phyloP scores from a whole-genome alignment of 1,140 invertebrate genomes.

The Wasmannia auropunctata region DNA sequence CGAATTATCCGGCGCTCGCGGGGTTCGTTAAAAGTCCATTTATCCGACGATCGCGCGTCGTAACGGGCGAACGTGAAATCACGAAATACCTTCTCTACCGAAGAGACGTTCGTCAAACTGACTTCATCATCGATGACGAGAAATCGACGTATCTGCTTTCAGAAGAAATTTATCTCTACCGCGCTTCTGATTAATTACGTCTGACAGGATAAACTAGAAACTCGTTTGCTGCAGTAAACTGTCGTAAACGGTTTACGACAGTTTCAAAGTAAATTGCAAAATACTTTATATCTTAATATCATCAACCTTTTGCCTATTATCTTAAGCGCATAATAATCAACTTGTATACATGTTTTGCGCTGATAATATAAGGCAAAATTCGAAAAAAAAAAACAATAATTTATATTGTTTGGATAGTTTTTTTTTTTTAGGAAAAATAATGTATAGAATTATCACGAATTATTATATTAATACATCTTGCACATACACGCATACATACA shows the following conservation, averaged over 20 bases:
- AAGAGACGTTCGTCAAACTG: slow-evolving; percentile 42
- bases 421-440: neutral
- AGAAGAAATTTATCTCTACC: slow-evolving; percentile 41
- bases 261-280: slow-evolving; percentile 2
- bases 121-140: slow-evolving; percentile 59
- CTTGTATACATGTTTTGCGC: neutral
- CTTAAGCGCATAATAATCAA: neutral
- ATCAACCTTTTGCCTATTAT: neutral
- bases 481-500: neutral
- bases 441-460: neutral
- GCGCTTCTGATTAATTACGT: slow-evolving; percentile 48
- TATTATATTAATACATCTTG: neutral
- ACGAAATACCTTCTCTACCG: slow-evolving; percentile 45
- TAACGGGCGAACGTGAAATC: slow-evolving; percentile 58
- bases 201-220: slow-evolving; percentile 44
- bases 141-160: slow-evolving; percentile 50
- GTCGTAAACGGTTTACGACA: neutral
- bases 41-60: slow-evolving; percentile 50
- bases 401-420: neutral
- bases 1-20: slow-evolving; percentile 65
- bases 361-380: neutral
- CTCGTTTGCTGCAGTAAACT: slow-evolving; percentile 26
- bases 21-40: slow-evolving; percentile 71
- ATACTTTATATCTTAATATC: neutral
- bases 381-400: neutral